Base-by-base conservation (phyloP, 2,888 invertebrate species). In the Phortica magna region DNA sequence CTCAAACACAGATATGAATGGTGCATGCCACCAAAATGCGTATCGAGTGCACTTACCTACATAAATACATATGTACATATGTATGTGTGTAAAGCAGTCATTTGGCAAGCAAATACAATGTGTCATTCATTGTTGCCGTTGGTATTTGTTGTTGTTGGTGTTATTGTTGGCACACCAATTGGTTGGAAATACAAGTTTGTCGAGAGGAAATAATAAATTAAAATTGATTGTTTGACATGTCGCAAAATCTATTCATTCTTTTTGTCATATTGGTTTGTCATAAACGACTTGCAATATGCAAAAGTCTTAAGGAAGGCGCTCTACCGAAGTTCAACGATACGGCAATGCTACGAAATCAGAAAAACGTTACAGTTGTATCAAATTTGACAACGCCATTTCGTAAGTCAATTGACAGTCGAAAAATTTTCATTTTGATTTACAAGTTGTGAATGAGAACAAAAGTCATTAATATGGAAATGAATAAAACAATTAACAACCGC, bases 171-270 rank as follows among this genome's bases (percentile, higher is more conserved):
- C 76, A 76, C 57, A 72, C 57, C 57, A 57, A 76, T 75, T 77
- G 77, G 77, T 76, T 61, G 10, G 48, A 79, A 77, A 85, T 83
- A 65, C 74, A 74, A 17, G 53, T 67, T 79, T 84, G 88, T 82
- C 82, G 83, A 68, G 82, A 88, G 89, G 88, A 88, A 88, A 89
- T 89, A 88, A 89, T 88, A 88, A 89, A 88, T 88, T 88, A 84
- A 84, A 86, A 83, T 83, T 88, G 88, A 89, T 83, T 88, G 85
- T 83, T 88, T 86, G 88, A 88, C 88, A 88, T 86, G 82, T 81
- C 82, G 81, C 80, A 83, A 83, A 82, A 31, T 4, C 31, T 31
- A 4, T 31, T 31, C 5, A 31, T 31, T 31, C 31, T 31, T 31
- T 31, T 31, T 31, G 31, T 31, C 31, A 31, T 31, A 31, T 31